phyloP scores from a whole-genome alignment of 2,797 vertebrate species.

The Potorous gilbertii region DNA sequence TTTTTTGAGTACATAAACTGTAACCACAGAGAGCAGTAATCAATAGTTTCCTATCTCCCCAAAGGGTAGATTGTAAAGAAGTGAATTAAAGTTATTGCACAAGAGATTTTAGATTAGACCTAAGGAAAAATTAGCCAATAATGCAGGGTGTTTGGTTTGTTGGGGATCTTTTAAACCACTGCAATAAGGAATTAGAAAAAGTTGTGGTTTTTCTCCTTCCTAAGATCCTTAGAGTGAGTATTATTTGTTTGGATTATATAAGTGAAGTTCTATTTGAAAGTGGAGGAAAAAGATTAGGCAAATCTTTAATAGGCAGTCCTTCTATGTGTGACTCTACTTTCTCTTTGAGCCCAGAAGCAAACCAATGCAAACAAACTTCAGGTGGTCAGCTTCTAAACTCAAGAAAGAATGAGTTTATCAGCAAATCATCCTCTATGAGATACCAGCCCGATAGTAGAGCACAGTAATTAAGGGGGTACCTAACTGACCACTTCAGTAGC shows the following conservation, averaged over 20 bases:
- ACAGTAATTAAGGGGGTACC: background rate
- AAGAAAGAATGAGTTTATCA: background rate
- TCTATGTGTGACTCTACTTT: background rate
- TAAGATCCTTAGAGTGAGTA: background rate
- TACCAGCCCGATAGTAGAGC: background rate
- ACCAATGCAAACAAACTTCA: background rate
- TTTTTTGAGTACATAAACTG: background rate
- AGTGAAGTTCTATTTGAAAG: background rate
- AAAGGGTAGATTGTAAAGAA: background rate
- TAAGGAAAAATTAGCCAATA: constrained; percentile 4
- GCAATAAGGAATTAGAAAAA: background rate
- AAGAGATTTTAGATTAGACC: background rate
- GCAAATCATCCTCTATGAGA: background rate
- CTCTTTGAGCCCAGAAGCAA: background rate
- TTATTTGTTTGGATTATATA: background rate
- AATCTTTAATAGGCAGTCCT: background rate
- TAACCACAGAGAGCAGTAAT: background rate
- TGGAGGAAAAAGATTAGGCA: background rate
- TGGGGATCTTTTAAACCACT: background rate
- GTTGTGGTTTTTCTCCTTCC: background rate
- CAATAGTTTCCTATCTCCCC: background rate
- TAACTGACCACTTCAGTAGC: constrained; percentile 1
- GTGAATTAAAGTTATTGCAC: background rate
- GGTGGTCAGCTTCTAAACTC: background rate
- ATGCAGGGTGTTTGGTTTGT: constrained; percentile 1